These are phyloP conservation scores for Diorhabda carinulata DNA, from an alignment of 1,140 invertebrate species.

Conservation along the genomic window DNA sequence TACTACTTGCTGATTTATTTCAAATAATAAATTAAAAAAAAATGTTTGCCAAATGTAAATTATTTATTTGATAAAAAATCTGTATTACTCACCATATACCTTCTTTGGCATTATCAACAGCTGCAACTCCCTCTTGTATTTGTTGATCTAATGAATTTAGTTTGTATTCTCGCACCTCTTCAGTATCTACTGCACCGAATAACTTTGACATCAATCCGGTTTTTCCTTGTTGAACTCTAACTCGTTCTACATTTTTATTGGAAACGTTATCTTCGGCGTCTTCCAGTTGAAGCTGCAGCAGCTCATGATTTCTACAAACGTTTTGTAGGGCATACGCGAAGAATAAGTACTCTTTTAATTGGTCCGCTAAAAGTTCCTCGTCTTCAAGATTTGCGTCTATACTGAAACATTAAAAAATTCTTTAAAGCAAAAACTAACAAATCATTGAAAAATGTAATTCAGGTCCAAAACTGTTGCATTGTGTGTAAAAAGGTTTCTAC, in stretches of 20 bases:
- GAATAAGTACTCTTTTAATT: constrained; percentile 80
- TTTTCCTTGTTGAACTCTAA: constrained; percentile 61
- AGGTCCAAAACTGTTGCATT: no score
- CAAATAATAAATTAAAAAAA: not conserved
- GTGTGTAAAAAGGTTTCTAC: no score
- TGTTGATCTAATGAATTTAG: constrained; percentile 68
- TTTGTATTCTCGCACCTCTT: constrained; percentile 72
- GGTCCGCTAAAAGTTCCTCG: constrained; percentile 78
- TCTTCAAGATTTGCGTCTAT: constrained; percentile 76
- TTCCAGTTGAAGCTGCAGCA: constrained; percentile 68
- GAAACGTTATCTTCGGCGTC: constrained; percentile 62
- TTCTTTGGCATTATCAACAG: constrained; percentile 57
- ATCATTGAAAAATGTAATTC: no score
- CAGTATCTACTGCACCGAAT: constrained; percentile 75
- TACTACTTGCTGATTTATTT: not conserved
- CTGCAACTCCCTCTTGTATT: constrained; percentile 61
- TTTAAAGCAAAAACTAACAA: no score
- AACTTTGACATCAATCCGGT: constrained; percentile 65
- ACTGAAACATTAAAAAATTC: constrained; percentile 28
- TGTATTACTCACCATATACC: constrained; percentile 60
- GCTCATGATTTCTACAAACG: constrained; percentile 70
- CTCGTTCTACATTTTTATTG: constrained; percentile 52
- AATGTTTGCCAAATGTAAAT: no score
- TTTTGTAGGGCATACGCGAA: constrained; percentile 70
- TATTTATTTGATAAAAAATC: no score